Base-by-base conservation (phyloP, 1,140 invertebrate genomes). In the Pararge aegeria region DNA sequence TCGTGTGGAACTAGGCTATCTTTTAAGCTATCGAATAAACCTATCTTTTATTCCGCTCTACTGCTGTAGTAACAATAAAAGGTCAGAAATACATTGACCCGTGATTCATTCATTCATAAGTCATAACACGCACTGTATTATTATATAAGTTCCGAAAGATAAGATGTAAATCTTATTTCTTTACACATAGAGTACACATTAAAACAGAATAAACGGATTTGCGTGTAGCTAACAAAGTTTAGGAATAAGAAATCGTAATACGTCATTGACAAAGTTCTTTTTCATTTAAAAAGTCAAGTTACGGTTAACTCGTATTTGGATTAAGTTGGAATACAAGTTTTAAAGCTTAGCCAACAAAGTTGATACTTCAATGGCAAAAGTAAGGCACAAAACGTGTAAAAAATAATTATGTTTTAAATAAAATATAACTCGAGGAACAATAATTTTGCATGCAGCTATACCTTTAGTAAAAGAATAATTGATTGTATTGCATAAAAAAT, bases 41-140 rank as follows among this genome's bases (percentile, higher is more conserved):
- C 2, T 5, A n/a, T n/a, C 10, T 46, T 12, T 20, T 20, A 2
- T 20, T 6, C 12, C 10, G 30, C 0, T 3, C 30, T 12, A 34
- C n/a, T 34, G 30, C n/a, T 12, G n/a, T 34, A 10, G 15, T 18
- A 29, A 34, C 29, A 27, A 53, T 40, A 40, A 21, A 30, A 46
- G 48, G 56, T 38, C 37, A 58, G 52, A 58, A 51, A 58, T 58
- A 15, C 56, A 16, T 40, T 58, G 56, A 58, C 56, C 56, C 27
- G 37, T 58, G 56, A 58, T 9, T 58, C 56, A 58, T 58, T 24
- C 46, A 58, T 19, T 58, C 49, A 52, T 58, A 58, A 44, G 5
- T 46, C 42, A 20, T 46, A 46, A 46, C 42, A 46, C 34, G 37
- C 10, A 42, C 37, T 18, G 37, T 20, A 29, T 50, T 30, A 30